Evolutionary conservation across 2,888 invertebrate species (phyloP).

Genomic region (Plagodis pulveraria): DNA sequence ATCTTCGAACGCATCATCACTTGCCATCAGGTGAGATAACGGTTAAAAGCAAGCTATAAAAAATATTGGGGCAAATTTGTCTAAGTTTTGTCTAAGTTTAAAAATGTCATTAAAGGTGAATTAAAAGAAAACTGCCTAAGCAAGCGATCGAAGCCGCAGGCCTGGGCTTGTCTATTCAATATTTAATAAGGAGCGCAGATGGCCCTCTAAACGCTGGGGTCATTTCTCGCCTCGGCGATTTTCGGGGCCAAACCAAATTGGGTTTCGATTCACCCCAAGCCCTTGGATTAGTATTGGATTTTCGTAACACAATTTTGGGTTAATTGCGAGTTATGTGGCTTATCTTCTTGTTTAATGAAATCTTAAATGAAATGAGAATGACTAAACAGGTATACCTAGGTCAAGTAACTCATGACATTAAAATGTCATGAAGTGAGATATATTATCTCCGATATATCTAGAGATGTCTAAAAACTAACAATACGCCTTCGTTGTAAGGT

Average conservation of each 20-base stretch:
- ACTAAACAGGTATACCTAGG: no score
- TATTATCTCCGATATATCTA: no score
- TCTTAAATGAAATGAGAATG: no score
- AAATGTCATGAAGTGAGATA: no score
- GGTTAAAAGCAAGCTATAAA: no score
- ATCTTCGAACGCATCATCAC: no score
- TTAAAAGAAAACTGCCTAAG: not conserved
- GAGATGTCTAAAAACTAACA: no score
- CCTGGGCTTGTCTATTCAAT: constrained; percentile 39
- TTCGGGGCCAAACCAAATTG: constrained; percentile 21
- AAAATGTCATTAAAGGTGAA: not conserved
- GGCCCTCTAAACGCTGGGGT: constrained; percentile 27
- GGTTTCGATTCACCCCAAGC: constrained; percentile 14
- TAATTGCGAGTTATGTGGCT: constrained; percentile 6
- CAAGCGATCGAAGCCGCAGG: not conserved
- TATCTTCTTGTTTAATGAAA: constrained; percentile 7
- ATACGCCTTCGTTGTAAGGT: no score
- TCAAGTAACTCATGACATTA: no score
- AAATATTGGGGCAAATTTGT: no score
- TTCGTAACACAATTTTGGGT: constrained; percentile 13
- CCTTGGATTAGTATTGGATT: constrained; percentile 18
- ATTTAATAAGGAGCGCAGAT: constrained; percentile 54
- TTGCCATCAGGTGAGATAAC: no score
- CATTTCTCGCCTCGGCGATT: constrained; percentile 23
- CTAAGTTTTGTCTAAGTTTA: no score